These are phyloP conservation scores for Elanus axillaris DNA, from an alignment of 2,113 vertebrate species.

Conservation along the genomic window DNA sequence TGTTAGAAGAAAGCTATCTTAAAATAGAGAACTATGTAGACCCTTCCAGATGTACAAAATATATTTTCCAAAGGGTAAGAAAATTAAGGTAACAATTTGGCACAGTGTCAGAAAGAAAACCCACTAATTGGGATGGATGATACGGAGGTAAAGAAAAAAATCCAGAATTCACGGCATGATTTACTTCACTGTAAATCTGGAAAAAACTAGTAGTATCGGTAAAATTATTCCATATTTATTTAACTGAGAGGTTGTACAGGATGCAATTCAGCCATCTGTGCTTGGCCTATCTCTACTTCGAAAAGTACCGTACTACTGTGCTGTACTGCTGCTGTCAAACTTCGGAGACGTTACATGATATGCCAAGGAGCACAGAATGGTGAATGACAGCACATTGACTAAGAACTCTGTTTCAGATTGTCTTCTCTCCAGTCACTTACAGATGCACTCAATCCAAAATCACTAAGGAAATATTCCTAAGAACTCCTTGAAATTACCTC, in stretches of 20 bases:
- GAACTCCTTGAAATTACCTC: not conserved
- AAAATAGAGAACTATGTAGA: not conserved
- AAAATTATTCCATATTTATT: constrained; percentile 4
- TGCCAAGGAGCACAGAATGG: not conserved
- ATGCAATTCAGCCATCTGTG: constrained; percentile 4
- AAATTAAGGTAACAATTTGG: not conserved
- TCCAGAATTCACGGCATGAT: not conserved
- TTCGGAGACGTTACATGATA: not conserved
- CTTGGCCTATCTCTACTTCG: not conserved
- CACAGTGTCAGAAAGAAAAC: not conserved
- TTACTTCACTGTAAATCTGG: not conserved
- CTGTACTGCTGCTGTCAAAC: not conserved
- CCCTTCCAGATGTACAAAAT: not conserved
- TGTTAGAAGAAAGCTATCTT: not conserved
- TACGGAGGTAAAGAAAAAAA: not conserved
- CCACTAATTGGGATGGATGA: not conserved
- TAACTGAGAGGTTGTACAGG: not conserved
- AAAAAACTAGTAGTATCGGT: not conserved
- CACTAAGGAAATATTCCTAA: not conserved
- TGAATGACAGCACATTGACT: not conserved
- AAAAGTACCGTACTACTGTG: not conserved
- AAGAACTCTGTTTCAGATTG: not conserved
- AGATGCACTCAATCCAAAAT: not conserved
- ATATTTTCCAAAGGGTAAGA: not conserved
- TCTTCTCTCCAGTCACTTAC: not conserved